A percentile compares a stretch with the other conserved stretches of the same genome.
Evolutionary conservation across 2,113 vertebrate genomes (phyloP).

Genomic region (Ptychochromis oligacanthus): DNA sequence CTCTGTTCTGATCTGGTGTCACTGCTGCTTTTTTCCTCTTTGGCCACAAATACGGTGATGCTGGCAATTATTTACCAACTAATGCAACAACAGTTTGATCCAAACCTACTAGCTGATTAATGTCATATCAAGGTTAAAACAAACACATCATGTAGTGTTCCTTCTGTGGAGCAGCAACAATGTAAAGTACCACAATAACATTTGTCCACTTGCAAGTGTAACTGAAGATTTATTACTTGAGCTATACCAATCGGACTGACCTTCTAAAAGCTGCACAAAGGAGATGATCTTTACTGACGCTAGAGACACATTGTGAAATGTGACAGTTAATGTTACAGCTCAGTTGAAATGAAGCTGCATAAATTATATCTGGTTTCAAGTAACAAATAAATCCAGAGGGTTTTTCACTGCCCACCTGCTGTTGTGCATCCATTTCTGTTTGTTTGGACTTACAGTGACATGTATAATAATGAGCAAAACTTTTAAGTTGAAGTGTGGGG

Average conservation of each 20-base stretch:
- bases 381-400: not conserved
- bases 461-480: not conserved
- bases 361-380: not conserved
- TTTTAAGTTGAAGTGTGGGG: not conserved
- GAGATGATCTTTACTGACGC: not conserved
- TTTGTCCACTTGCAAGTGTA: not conserved
- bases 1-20: constrained; percentile 18
- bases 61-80: not conserved
- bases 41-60: not conserved
- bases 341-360: not conserved
- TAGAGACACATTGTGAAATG: not conserved
- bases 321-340: not conserved
- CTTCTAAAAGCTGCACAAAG: not conserved
- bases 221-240: not conserved
- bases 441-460: not conserved
- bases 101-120: not conserved
- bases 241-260: not conserved
- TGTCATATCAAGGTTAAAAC: not conserved
- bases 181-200: not conserved
- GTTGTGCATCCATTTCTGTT: not conserved
- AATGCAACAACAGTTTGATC: not conserved
- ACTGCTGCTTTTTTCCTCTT: constrained; percentile 14
- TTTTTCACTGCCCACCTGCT: not conserved
- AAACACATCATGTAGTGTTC: not conserved
- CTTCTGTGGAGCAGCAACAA: not conserved